Evolutionary conservation across 2,113 vertebrate genomes (phyloP).

Genomic region (Cheilinus undulatus): DNA sequence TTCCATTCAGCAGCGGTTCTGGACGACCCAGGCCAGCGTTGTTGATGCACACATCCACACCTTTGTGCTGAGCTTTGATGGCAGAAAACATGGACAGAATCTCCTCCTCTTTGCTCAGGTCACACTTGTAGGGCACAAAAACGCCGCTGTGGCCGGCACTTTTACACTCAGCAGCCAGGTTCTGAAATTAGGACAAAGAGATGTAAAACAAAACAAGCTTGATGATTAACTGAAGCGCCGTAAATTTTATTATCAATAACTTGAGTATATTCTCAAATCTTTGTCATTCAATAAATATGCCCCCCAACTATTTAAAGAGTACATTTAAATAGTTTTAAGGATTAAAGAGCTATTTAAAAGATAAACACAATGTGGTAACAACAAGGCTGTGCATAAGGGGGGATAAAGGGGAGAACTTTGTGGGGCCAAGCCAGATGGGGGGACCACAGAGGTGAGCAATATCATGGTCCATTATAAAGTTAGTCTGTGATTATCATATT

Average conservation of each 20-base stretch:
- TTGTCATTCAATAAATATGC: no score
- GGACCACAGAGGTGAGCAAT: no score
- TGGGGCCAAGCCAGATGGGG: no score
- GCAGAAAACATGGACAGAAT: constrained; percentile 91
- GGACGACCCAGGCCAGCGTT: constrained; percentile 89
- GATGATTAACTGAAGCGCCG: background rate
- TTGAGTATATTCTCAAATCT: background rate
- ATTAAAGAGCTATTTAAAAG: no score
- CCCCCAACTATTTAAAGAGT: no score
- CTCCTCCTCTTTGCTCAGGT: constrained; percentile 89
- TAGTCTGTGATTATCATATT: no score
- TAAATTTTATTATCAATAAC: background rate
- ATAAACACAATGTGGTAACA: no score
- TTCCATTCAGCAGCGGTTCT: constrained; percentile 86
- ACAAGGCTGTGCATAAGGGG: no score
- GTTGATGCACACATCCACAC: constrained; percentile 93
- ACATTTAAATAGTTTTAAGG: no score
- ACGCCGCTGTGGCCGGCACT: constrained; percentile 84
- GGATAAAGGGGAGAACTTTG: no score
- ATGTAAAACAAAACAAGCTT: background rate
- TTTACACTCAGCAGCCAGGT: constrained; percentile 88
- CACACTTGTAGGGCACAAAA: constrained; percentile 89
- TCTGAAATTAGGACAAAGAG: constrained; percentile 71
- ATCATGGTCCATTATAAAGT: no score
- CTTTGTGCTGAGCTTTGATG: constrained; percentile 85